Conservation (phyloP, 2,888 invertebrate genomes). For the Orthosia cruda region DNA sequence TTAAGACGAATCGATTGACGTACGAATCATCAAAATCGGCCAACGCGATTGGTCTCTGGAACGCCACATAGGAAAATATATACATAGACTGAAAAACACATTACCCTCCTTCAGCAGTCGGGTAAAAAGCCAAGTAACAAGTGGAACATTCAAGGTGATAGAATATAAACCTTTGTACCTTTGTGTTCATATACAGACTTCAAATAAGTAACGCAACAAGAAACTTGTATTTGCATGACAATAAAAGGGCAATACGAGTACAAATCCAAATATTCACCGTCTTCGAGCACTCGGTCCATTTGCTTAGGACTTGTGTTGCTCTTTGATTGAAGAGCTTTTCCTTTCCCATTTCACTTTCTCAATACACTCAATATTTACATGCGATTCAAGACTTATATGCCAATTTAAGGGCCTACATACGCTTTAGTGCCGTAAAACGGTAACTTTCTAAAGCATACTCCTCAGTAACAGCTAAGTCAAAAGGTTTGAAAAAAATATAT, state of each 20-base stretch:
- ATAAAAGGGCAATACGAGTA: slow-evolving; percentile 78
- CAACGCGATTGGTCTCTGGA: too few relatives aligned
- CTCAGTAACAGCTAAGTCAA: too few relatives aligned
- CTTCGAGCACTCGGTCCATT: slow-evolving; percentile 79
- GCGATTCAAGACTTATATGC: slow-evolving; percentile 33
- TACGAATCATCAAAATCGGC: too few relatives aligned
- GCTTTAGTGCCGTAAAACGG: too few relatives aligned
- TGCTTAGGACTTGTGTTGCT: slow-evolving; percentile 82
- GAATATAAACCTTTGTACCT: background rate
- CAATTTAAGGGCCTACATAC: too few relatives aligned
- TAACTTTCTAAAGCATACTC: too few relatives aligned
- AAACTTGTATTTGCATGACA: slow-evolving; percentile 74
- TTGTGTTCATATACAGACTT: slow-evolving; percentile 20
- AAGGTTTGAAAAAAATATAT: too few relatives aligned
- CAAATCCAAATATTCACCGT: slow-evolving; percentile 78
- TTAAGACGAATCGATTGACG: too few relatives aligned
- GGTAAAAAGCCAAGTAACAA: background rate
- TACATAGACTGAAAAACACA: too few relatives aligned
- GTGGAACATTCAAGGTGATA: background rate
- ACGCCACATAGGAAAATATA: too few relatives aligned
- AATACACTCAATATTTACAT: slow-evolving; percentile 62
- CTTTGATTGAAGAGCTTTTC: slow-evolving; percentile 69
- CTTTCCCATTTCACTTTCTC: slow-evolving; percentile 66
- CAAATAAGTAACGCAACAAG: slow-evolving; percentile 59
- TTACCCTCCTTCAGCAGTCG: too few relatives aligned